Percentiles rank a stretch among this genome's conserved stretches.
phyloP scores from a whole-genome alignment of 92 coral and sea anemone species.

The Actinernus sp. region DNA sequence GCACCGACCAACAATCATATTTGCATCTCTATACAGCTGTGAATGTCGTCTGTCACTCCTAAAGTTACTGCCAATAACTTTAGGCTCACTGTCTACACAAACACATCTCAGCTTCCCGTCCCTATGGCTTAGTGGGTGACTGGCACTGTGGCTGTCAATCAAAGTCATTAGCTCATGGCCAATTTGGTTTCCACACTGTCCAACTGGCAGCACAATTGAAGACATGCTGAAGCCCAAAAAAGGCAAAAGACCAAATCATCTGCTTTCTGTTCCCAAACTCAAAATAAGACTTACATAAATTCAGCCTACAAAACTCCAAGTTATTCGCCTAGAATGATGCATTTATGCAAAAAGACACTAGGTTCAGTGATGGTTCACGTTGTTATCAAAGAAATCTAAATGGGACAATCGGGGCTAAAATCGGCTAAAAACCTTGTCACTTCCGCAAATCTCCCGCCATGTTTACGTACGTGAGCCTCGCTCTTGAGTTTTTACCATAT shows the following conservation, averaged over 20 bases:
- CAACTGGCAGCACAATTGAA: constrained; percentile 78
- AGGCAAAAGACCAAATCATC: no score
- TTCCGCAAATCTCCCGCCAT: constrained; percentile 51
- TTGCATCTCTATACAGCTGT: constrained; percentile 60
- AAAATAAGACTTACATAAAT: no score
- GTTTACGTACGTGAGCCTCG: constrained; percentile 31
- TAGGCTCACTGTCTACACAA: constrained; percentile 89
- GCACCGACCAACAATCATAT: constrained; percentile 70
- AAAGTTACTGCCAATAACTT: constrained; percentile 61
- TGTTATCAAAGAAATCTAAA: no score
- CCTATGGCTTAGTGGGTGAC: constrained; percentile 85
- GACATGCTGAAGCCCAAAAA: no score
- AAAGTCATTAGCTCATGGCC: constrained; percentile 84
- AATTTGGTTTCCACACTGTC: constrained; percentile 92
- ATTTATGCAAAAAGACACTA: no score
- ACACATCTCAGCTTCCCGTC: constrained; percentile 89
- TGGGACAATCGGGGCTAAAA: no score
- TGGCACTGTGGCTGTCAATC: constrained; percentile 63
- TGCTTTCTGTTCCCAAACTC: no score
- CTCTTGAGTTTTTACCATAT: constrained; percentile 7
- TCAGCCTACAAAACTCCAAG: no score
- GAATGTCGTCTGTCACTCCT: constrained; percentile 54
- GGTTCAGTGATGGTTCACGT: no score
- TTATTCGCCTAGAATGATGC: no score
- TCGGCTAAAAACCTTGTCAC: no score